Conservation (phyloP, 2,888 invertebrate species). For the Notocelia uddmanniana region DNA sequence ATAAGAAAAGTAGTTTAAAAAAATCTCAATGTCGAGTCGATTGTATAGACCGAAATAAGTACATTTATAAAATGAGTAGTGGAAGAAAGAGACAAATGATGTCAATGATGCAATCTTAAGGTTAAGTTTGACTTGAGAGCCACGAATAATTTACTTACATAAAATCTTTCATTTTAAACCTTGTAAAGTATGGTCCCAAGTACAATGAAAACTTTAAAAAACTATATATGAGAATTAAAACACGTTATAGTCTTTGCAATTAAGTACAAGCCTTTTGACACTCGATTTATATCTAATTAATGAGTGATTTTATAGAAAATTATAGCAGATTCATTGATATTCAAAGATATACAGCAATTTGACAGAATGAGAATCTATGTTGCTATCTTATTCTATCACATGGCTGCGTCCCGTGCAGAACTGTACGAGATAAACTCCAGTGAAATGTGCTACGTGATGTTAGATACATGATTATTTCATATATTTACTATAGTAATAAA, state of each 20-base stretch:
- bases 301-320: background rate
- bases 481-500: conserved; percentile 38
- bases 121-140: background rate
- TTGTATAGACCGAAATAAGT: background rate
- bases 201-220: background rate
- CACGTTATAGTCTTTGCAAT: conserved; percentile 2
- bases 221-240: background rate
- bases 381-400: background rate
- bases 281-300: background rate
- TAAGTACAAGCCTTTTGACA: conserved; percentile 13
- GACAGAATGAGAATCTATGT: background rate
- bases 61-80: background rate
- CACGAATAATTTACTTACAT: background rate
- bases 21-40: background rate
- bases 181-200: conserved; percentile 1
- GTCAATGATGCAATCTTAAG: conserved; percentile 2
- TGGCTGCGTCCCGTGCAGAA: background rate
- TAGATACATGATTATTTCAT: conserved; percentile 36
- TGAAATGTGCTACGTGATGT: conserved; percentile 28
- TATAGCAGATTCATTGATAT: too few species aligned
- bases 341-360: too few species aligned
- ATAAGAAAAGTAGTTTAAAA: background rate
- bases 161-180: background rate
- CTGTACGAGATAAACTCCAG: background rate
- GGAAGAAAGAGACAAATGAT: background rate